Conservation (phyloP, 2,888 invertebrate genomes). For the Amphimallon solstitiale region DNA sequence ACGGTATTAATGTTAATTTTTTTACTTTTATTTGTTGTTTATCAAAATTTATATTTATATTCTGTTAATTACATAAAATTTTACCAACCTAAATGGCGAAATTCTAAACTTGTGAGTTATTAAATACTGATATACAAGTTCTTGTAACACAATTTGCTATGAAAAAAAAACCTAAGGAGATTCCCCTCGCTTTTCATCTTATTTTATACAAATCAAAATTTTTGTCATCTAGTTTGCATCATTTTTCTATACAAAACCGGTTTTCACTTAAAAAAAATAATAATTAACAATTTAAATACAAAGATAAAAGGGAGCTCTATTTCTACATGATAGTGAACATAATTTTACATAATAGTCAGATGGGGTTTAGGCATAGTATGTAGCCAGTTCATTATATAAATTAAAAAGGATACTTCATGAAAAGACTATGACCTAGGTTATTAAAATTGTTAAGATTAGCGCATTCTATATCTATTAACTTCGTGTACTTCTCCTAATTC, state of each 20-base stretch:
- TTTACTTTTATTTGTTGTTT: neutral
- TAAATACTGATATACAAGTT: slow-evolving; percentile 15
- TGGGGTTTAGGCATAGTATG: slow-evolving; percentile 8
- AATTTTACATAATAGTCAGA: slow-evolving; percentile 12
- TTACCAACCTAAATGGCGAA: neutral
- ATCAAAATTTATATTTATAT: neutral
- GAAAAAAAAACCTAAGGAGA: slow-evolving; percentile 28
- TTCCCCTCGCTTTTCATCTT: neutral
- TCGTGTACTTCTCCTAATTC: slow-evolving; percentile 87
- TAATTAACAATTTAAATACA: slow-evolving; percentile 8
- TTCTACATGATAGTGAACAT: slow-evolving; percentile 6
- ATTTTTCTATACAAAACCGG: slow-evolving; percentile 11
- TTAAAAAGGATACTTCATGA: slow-evolving; percentile 22
- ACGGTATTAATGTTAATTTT: slow-evolving; percentile 9
- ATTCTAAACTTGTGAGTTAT: slow-evolving; percentile 8
- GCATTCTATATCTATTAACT: slow-evolving; percentile 90
- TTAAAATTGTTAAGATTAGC: slow-evolving; percentile 65
- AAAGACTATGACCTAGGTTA: slow-evolving; percentile 21
- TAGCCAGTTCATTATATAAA: slow-evolving; percentile 20
- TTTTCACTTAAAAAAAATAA: slow-evolving; percentile 16
- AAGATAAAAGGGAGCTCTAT: neutral
- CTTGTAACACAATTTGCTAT: neutral
- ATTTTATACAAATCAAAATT: neutral
- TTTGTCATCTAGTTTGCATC: neutral
- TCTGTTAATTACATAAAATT: slow-evolving; percentile 11